These are phyloP conservation scores for Caenorhabditis macrosperma DNA, from an alignment of 2,888 invertebrate genomes.

Conservation along the genomic window DNA sequence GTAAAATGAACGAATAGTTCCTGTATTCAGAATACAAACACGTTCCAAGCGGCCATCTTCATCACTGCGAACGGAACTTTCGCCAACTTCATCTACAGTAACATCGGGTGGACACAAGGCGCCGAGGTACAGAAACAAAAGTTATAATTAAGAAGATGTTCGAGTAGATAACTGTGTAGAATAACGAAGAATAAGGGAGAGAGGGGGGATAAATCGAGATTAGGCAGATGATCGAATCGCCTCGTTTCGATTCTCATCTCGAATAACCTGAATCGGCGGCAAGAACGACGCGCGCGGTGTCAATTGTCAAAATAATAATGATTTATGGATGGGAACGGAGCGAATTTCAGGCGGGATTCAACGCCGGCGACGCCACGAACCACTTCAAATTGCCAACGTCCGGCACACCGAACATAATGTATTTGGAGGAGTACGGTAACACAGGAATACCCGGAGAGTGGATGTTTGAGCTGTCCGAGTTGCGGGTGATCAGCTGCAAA, in stretches of 20 bases:
- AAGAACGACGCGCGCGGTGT: not conserved
- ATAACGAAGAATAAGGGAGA: not conserved
- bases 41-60: slow-evolving; percentile 80
- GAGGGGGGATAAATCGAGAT: slow-evolving; percentile 46
- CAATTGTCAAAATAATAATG: slow-evolving; percentile 42
- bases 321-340: slow-evolving; percentile 34
- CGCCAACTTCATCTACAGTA: slow-evolving; percentile 80
- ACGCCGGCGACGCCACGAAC: slow-evolving; percentile 72
- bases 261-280: slow-evolving; percentile 37
- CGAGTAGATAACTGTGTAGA: slow-evolving; percentile 15
- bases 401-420: slow-evolving; percentile 80
- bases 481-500: slow-evolving; percentile 77
- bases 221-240: slow-evolving; percentile 31
- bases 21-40: slow-evolving; percentile 77
- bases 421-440: slow-evolving; percentile 80
- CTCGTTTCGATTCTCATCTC: slow-evolving; percentile 43
- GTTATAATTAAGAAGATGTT: slow-evolving; percentile 44
- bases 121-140: slow-evolving; percentile 72
- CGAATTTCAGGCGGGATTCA: slow-evolving; percentile 78
- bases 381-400: slow-evolving; percentile 77
- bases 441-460: slow-evolving; percentile 79
- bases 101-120: slow-evolving; percentile 80
- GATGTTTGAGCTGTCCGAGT: slow-evolving; percentile 78
- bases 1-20: slow-evolving; percentile 32
- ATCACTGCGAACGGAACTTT: slow-evolving; percentile 78